phyloP scores from a whole-genome alignment of 2,797 vertebrate species.

The Australoheros facetus region DNA sequence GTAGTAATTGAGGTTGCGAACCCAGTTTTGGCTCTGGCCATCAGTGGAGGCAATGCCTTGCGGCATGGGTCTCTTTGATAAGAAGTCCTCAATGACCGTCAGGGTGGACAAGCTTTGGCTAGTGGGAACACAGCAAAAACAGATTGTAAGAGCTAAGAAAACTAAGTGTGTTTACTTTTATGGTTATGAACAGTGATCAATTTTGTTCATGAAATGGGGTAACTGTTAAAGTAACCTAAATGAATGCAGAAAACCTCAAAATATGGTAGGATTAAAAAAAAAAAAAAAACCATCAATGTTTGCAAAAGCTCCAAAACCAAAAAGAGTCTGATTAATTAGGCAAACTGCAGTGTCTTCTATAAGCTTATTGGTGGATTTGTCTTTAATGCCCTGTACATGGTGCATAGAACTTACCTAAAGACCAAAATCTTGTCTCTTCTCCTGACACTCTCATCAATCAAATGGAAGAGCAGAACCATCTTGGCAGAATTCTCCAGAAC shows the following conservation, averaged over 20 bases:
- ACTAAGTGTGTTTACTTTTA: neutral
- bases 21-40: conserved; percentile 86
- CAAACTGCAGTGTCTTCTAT: conserved; percentile 11
- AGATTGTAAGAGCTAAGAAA: neutral
- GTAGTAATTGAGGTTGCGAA: conserved; percentile 95
- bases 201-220: neutral
- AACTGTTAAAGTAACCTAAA: neutral
- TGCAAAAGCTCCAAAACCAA: conserved; percentile 2
- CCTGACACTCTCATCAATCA: conserved; percentile 94
- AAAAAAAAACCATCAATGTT: neutral
- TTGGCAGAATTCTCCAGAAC: conserved; percentile 96
- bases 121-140: conserved; percentile 45
- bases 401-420: conserved; percentile 86
- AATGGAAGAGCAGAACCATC: conserved; percentile 96
- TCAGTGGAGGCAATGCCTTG: conserved; percentile 72
- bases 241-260: neutral
- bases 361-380: conserved; percentile 27
- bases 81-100: conserved; percentile 95
- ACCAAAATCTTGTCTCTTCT: conserved; percentile 95
- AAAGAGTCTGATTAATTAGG: conserved; percentile 5
- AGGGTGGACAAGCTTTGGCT: conserved; percentile 98
- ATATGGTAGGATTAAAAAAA: neutral
- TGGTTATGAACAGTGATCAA: neutral
- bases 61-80: conserved; percentile 89
- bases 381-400: neutral